Conservation (phyloP, 2,888 invertebrate species). For the Zygothrica quintamaculata region DNA sequence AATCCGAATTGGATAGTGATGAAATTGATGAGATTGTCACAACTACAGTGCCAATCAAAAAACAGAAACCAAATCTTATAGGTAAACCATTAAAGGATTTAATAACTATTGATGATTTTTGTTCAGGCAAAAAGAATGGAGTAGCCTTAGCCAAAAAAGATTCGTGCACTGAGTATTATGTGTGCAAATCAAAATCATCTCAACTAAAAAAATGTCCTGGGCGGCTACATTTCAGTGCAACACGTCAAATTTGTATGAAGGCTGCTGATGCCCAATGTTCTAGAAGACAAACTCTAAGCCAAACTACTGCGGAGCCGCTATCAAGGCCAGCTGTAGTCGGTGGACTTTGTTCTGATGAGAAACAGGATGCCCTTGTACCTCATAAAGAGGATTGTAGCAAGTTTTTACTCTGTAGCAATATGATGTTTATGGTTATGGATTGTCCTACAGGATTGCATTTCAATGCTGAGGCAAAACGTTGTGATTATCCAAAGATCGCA, state of each 20-base stretch:
- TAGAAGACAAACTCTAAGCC: background rate
- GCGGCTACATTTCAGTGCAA: constrained; percentile 61
- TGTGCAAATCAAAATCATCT: constrained; percentile 56
- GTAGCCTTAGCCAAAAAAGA: constrained; percentile 45
- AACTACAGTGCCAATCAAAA: constrained; percentile 11
- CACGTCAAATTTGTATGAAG: constrained; percentile 48
- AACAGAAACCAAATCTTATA: constrained; percentile 4
- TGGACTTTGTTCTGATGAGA: constrained; percentile 51
- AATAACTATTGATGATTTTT: constrained; percentile 33
- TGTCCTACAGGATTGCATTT: constrained; percentile 76
- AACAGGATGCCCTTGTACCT: constrained; percentile 56
- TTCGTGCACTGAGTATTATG: constrained; percentile 67
- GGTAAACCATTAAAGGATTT: too few species aligned
- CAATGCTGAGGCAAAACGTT: constrained; percentile 51
- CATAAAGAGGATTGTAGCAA: constrained; percentile 67
- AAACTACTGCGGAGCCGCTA: too few species aligned
- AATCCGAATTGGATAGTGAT: constrained; percentile 18
- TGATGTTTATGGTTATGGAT: constrained; percentile 60
- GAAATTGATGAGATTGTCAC: constrained; percentile 17
- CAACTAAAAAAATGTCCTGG: constrained; percentile 50
- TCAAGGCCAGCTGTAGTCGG: constrained; percentile 40
- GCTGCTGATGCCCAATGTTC: constrained; percentile 51
- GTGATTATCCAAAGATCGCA: constrained; percentile 73
- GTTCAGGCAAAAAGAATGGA: constrained; percentile 55
- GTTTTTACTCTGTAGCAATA: constrained; percentile 66